Conservation (phyloP, 2,888 invertebrate genomes). For the Griposia aprilina region DNA sequence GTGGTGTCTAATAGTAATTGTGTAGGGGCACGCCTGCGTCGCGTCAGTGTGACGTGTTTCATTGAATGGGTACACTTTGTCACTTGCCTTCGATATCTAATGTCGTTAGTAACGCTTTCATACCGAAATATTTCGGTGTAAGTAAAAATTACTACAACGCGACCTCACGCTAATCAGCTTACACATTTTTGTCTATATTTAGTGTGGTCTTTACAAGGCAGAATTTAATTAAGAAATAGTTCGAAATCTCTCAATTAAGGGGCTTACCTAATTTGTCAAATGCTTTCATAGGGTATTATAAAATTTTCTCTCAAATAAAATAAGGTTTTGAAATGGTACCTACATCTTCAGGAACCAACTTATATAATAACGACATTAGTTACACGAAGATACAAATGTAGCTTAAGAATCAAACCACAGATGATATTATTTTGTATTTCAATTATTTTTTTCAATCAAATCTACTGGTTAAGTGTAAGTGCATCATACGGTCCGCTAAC, state of each 20-base stretch:
- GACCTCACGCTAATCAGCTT: background rate
- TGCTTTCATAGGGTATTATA: background rate
- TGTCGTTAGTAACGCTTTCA: slow-evolving; percentile 23
- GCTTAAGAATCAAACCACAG: slow-evolving; percentile 28
- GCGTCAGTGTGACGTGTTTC: slow-evolving; percentile 24
- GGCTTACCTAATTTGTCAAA: slow-evolving; percentile 7
- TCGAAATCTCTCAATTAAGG: background rate
- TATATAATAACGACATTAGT: slow-evolving; percentile 13
- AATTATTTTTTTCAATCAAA: slow-evolving; percentile 9
- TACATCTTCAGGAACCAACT: background rate
- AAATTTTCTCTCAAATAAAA: slow-evolving; percentile 10
- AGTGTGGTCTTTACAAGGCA: slow-evolving; percentile 1
- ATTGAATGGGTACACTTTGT: slow-evolving; percentile 18
- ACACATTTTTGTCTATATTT: background rate
- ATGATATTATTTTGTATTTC: slow-evolving; percentile 3
- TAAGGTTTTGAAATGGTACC: background rate
- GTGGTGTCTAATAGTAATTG: slow-evolving; percentile 26
- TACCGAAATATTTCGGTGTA: background rate
- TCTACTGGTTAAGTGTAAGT: slow-evolving; percentile 32
- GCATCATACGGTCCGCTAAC: slow-evolving; percentile 47
- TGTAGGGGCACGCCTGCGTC: slow-evolving; percentile 23
- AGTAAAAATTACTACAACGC: background rate
- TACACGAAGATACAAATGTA: slow-evolving; percentile 10
- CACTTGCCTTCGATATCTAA: slow-evolving; percentile 18
- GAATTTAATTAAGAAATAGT: slow-evolving; percentile 19